A percentile compares a stretch with the other conserved stretches of the same genome.
Evolutionary conservation across 2,888 invertebrate genomes (phyloP).

Genomic region (Caenorhabditis sulstoni): DNA sequence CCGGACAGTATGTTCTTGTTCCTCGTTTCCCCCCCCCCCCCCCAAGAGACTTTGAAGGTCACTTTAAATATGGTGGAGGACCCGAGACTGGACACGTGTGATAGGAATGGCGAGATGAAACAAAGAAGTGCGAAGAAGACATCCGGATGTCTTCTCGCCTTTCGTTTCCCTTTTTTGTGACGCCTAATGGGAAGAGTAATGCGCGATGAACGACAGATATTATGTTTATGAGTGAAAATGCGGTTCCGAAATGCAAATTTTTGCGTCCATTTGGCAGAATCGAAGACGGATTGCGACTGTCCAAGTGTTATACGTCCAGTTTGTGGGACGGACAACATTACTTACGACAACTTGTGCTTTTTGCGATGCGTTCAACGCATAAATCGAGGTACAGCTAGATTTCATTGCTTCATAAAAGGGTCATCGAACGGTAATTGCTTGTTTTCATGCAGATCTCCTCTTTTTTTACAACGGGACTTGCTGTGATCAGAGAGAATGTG

Average conservation of each 20-base stretch:
- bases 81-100: background rate
- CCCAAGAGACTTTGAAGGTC: slow-evolving; percentile 31
- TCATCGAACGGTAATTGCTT: slow-evolving; percentile 12
- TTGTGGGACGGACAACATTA: slow-evolving; percentile 75
- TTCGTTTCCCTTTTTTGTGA: too few species aligned
- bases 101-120: background rate
- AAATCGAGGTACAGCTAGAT: slow-evolving; percentile 35
- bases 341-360: slow-evolving; percentile 73
- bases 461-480: slow-evolving; percentile 75
- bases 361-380: slow-evolving; percentile 66
- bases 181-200: slow-evolving; percentile 28
- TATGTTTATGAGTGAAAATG: slow-evolving; percentile 40
- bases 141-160: slow-evolving; percentile 38
- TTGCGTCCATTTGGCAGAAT: slow-evolving; percentile 34
- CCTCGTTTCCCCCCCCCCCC: background rate
- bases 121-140: slow-evolving; percentile 28
- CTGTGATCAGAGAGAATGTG: slow-evolving; percentile 72
- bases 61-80: slow-evolving; percentile 9
- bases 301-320: slow-evolving; percentile 67
- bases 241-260: slow-evolving; percentile 42
- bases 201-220: slow-evolving; percentile 30
- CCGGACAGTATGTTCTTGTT: slow-evolving; percentile 28
- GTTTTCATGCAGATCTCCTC: slow-evolving; percentile 64
- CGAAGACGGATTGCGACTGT: slow-evolving; percentile 68
- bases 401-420: slow-evolving; percentile 2